Evolutionary conservation across 1,140 invertebrate genomes (phyloP).

Genomic region (Hylyphantes graminicola): DNA sequence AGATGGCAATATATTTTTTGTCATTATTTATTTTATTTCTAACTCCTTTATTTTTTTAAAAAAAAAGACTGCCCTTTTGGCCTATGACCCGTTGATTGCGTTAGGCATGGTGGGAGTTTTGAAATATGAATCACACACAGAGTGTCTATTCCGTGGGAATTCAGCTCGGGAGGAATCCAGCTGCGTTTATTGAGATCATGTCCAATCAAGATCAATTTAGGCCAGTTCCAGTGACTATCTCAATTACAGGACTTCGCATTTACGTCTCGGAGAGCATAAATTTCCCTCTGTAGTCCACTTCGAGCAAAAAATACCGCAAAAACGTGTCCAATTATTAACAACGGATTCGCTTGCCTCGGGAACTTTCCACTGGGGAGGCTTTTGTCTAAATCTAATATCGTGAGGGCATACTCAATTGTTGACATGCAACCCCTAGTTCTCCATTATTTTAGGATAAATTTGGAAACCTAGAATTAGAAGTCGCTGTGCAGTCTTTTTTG

Average conservation of each 20-base stretch:
- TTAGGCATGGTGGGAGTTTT: slow-evolving; percentile 57
- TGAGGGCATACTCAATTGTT: background rate
- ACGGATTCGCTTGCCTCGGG: background rate
- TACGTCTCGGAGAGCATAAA: slow-evolving; percentile 46
- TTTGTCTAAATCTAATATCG: slow-evolving; percentile 28
- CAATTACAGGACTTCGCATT: slow-evolving; percentile 58
- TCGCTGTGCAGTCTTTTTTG: too few relatives aligned
- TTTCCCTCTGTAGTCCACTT: slow-evolving; percentile 30
- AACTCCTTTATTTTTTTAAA: slow-evolving; percentile 54
- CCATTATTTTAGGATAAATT: background rate
- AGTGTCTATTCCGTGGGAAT: slow-evolving; percentile 53
- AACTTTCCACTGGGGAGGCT: slow-evolving; percentile 1
- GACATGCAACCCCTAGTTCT: background rate
- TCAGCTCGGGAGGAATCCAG: slow-evolving; percentile 34
- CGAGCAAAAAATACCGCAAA: slow-evolving; percentile 24
- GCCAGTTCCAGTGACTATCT: slow-evolving; percentile 27
- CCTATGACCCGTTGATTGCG: slow-evolving; percentile 55
- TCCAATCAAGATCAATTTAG: slow-evolving; percentile 60
- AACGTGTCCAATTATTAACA: slow-evolving; percentile 39
- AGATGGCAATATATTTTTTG: background rate
- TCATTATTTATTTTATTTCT: slow-evolving; percentile 50
- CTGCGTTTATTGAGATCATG: slow-evolving; percentile 59
- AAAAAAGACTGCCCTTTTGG: slow-evolving; percentile 52
- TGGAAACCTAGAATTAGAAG: too few relatives aligned
- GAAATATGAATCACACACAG: slow-evolving; percentile 58